Percentiles rank a stretch among this genome's conserved stretches.
These are phyloP conservation scores for Scartelaos histophorus DNA, from an alignment of 2,113 vertebrate species.

Conservation along the genomic window DNA sequence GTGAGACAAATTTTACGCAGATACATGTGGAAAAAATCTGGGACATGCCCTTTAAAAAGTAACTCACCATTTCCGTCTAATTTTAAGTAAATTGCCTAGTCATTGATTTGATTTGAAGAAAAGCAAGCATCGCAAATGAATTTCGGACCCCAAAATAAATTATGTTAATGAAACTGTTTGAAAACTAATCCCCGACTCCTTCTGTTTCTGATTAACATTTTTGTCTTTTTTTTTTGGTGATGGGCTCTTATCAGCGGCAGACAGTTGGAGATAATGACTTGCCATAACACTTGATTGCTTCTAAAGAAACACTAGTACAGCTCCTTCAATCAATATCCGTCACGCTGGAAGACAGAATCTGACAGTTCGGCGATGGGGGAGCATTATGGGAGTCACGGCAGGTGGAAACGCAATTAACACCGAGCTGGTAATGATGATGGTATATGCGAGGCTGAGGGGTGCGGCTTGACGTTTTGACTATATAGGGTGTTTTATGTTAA, in stretches of 20 bases:
- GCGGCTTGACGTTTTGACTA: neutral
- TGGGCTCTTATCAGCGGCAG: conserved; percentile 47
- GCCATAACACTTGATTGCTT: conserved; percentile 27
- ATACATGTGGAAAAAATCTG: too few species aligned
- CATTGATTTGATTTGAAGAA: conserved; percentile 35
- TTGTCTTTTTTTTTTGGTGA: conserved; percentile 30
- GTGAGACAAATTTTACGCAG: too few species aligned
- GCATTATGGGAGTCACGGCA: conserved; percentile 25
- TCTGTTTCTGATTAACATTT: conserved; percentile 57
- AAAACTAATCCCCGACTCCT: conserved; percentile 48
- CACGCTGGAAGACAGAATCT: conserved; percentile 47
- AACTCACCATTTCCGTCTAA: too few species aligned
- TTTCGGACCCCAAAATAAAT: conserved; percentile 30
- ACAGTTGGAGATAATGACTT: conserved; percentile 61
- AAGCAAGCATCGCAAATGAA: conserved; percentile 14
- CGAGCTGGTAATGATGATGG: conserved; percentile 32
- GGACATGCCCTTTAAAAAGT: too few species aligned
- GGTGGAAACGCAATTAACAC: conserved; percentile 33
- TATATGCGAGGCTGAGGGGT: neutral
- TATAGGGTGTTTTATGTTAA: neutral
- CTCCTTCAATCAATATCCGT: conserved; percentile 58
- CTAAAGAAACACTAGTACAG: conserved; percentile 41
- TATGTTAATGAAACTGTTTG: conserved; percentile 58
- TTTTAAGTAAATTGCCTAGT: conserved; percentile 11
- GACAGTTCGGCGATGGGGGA: conserved; percentile 36